A percentile compares a stretch with the other conserved stretches of the same genome.
Conservation (phyloP, 2,888 invertebrate genomes). For the Protodeltote pygarga region DNA sequence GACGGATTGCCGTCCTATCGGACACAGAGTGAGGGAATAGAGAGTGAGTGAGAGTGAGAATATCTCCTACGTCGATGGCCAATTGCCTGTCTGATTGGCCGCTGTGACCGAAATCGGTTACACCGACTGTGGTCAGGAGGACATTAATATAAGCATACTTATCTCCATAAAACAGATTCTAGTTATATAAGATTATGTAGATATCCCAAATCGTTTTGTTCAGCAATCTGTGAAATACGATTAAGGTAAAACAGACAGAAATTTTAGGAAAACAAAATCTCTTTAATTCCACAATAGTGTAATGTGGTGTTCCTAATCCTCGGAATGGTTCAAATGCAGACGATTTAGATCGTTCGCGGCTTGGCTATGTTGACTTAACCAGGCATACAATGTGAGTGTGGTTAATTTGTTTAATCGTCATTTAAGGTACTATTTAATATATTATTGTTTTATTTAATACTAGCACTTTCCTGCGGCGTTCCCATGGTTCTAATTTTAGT, state of each 20-base stretch:
- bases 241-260: slow-evolving; percentile 60
- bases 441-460: no score
- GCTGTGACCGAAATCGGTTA: no score
- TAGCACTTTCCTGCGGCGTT: no score
- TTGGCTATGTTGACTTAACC: slow-evolving; percentile 31
- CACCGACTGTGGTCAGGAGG: no score
- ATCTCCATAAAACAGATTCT: slow-evolving; percentile 8
- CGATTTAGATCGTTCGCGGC: slow-evolving; percentile 58
- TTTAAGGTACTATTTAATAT: no score
- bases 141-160: slow-evolving; percentile 3
- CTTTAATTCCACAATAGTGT: slow-evolving; percentile 59
- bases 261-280: slow-evolving; percentile 57
- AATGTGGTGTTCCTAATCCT: slow-evolving; percentile 60
- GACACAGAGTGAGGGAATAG: no score
- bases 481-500: no score
- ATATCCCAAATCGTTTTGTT: slow-evolving; percentile 57
- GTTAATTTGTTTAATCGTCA: not conserved
- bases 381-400: slow-evolving; percentile 1
- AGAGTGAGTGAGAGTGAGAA: no score
- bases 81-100: no score
- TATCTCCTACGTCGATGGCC: no score
- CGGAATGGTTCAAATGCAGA: slow-evolving; percentile 57
- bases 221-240: slow-evolving; percentile 64
- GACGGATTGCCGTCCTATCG: no score
- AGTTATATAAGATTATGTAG: slow-evolving; percentile 43